These are phyloP conservation scores for Heteronetta atricapilla DNA, from an alignment of 2,113 vertebrate species.

Conservation along the genomic window DNA sequence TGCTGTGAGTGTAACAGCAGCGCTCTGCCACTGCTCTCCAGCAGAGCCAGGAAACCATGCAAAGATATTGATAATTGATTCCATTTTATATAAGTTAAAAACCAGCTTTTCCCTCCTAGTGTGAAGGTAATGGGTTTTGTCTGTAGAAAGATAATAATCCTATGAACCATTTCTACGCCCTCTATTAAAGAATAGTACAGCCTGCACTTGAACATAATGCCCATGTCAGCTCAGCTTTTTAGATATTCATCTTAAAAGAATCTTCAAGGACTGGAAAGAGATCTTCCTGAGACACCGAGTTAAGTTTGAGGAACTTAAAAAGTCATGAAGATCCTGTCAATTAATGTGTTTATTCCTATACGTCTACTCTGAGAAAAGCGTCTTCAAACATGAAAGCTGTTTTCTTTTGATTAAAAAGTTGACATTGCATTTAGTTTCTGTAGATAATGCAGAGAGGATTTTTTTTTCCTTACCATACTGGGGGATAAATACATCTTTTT, in stretches of 20 bases:
- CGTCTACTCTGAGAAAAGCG: constrained; percentile 46
- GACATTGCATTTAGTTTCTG: constrained; percentile 63
- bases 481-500: background rate
- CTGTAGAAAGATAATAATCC: constrained; percentile 67
- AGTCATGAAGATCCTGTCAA: constrained; percentile 77
- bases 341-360: constrained; percentile 75
- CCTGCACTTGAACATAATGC: constrained; percentile 53
- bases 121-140: constrained; percentile 71
- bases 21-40: constrained; percentile 5
- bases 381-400: constrained; percentile 68
- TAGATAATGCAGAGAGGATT: constrained; percentile 56
- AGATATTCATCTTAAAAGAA: constrained; percentile 66
- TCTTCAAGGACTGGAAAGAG: constrained; percentile 74
- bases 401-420: constrained; percentile 74
- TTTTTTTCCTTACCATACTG: background rate
- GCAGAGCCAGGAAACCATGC: constrained; percentile 63
- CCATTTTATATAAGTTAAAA: constrained; percentile 51
- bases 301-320: constrained; percentile 75
- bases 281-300: constrained; percentile 64
- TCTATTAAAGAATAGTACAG: constrained; percentile 57
- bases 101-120: constrained; percentile 65
- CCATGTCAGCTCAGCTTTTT: constrained; percentile 65
- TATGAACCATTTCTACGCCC: constrained; percentile 52
- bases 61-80: constrained; percentile 67
- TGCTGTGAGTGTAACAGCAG: background rate